These are phyloP conservation scores for Drosophila siamana DNA, from an alignment of 2,888 invertebrate species.

Conservation along the genomic window DNA sequence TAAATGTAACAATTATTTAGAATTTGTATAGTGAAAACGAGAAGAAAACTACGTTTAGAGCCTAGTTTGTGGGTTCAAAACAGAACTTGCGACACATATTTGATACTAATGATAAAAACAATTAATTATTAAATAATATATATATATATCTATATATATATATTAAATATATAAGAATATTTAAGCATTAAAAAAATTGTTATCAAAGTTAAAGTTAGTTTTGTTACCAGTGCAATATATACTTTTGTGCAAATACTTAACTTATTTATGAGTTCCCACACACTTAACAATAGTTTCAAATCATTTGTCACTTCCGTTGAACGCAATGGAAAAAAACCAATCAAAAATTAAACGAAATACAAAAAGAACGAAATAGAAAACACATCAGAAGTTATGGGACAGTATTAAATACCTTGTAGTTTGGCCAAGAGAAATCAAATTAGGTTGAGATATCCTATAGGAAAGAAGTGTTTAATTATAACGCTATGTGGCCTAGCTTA, in stretches of 20 bases:
- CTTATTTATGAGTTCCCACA: conserved; percentile 51
- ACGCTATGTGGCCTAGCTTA: conserved; percentile 33
- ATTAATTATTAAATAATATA: conserved; percentile 71
- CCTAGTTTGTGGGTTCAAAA: conserved; percentile 72
- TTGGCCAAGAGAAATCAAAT: conserved; percentile 16
- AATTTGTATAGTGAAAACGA: conserved; percentile 76
- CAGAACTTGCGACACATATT: conserved; percentile 63
- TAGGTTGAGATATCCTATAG: conserved; percentile 8
- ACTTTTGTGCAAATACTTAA: conserved; percentile 53
- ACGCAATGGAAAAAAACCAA: conserved; percentile 1
- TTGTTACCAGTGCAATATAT: conserved; percentile 76
- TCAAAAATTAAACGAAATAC: background rate
- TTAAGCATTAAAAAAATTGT: conserved; percentile 73
- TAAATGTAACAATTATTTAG: conserved; percentile 75
- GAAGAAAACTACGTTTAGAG: conserved; percentile 66
- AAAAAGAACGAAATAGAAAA: background rate
- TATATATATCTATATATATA: conserved; percentile 45
- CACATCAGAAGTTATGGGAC: conserved; percentile 42
- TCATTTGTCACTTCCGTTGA: background rate
- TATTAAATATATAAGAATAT: conserved; percentile 58
- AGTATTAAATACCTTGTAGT: conserved; percentile 46
- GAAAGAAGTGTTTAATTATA: conserved; percentile 13
- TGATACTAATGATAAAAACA: conserved; percentile 72
- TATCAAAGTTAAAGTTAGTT: conserved; percentile 79
- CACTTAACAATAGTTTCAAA: conserved; percentile 11